A percentile compares a stretch with the other conserved stretches of the same genome.
Evolutionary conservation across 2,888 invertebrate genomes (phyloP).

Genomic region (Reticulitermes lucifugus): DNA sequence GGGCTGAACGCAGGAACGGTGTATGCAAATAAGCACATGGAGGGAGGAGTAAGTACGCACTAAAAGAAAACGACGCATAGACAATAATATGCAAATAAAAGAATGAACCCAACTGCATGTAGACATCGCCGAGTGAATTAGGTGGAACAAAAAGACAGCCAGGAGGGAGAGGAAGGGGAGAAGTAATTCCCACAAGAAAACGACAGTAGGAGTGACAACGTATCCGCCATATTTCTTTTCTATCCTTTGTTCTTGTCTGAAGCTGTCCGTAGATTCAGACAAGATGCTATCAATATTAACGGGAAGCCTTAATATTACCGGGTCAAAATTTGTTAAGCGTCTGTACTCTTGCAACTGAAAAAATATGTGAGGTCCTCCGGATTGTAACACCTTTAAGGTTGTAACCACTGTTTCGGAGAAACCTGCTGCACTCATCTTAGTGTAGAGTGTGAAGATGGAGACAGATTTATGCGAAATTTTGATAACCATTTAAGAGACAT

Average conservation of each 20-base stretch:
- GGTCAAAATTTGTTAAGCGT: too few species aligned
- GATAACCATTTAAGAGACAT: too few species aligned
- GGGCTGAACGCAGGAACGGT: not conserved
- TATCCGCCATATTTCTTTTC: not conserved
- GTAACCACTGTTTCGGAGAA: too few species aligned
- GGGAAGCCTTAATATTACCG: too few species aligned
- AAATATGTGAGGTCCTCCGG: too few species aligned
- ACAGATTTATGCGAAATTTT: too few species aligned
- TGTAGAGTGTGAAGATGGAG: too few species aligned
- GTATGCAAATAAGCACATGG: slow-evolving; percentile 17
- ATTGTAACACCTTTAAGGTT: too few species aligned
- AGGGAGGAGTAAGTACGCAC: not conserved
- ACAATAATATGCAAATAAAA: slow-evolving; percentile 29
- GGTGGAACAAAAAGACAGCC: not conserved
- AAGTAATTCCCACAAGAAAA: not conserved
- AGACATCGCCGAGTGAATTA: not conserved
- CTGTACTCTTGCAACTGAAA: too few species aligned
- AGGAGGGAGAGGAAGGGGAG: not conserved
- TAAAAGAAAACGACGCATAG: slow-evolving; percentile 12
- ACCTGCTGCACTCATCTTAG: too few species aligned
- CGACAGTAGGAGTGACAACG: not conserved
- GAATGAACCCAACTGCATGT: slow-evolving; percentile 7
- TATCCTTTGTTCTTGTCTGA: not conserved
- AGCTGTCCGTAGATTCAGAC: not conserved
- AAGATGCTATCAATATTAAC: not conserved